Base-by-base conservation (phyloP, 2,113 vertebrate species). In the Apaloderma vittatum region DNA sequence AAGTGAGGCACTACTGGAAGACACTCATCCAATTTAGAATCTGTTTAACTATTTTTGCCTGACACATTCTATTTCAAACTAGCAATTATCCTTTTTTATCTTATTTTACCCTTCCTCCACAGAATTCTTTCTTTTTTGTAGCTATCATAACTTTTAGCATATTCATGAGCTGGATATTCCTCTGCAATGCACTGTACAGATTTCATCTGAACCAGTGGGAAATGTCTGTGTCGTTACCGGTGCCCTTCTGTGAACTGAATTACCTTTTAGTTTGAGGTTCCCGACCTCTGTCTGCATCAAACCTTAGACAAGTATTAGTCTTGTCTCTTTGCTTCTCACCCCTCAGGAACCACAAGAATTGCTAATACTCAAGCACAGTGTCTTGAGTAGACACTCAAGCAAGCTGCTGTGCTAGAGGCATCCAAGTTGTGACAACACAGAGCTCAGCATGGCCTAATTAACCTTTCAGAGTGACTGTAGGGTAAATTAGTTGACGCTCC, bases 1-100 rank as follows among this genome's bases (percentile, higher is more conserved):
- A 75, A 84, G 26, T 75, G 67, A 93, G 71, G 24, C 15, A 26
- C 7, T 67, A 22, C 49, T 92, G 76, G 57, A 94, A 79, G 68
- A 77, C 36, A 49, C 11, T 75, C 2, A 72, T 59, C 12, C 49
- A 73, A 15, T 75, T 93, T 84, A 80, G 71, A 90, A 89, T 29
- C 21, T 32, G 8, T 40, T 94, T 58, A 77, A 82, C 65, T 87
- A 27, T 85, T 96, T 94, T 95, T 92, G 48, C 37, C 52, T 76
- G 58, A 76, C 66, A 61, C 7, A 8, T 92, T 93, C 12, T 82
- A 30, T 75, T 89, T 89, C 51, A 85, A 43, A 17, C 34, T 58
- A 61, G 45, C 15, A 87, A 61, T 78, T 77, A 48, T 24, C 26
- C 7, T 76, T 91, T 91, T 88, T 72, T 57, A 23, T 32, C 49